Evolutionary conservation across 2,113 vertebrate species (phyloP), one percentile per base, ranked within the genome.

Genomic region (Microtus montanus): DNA sequence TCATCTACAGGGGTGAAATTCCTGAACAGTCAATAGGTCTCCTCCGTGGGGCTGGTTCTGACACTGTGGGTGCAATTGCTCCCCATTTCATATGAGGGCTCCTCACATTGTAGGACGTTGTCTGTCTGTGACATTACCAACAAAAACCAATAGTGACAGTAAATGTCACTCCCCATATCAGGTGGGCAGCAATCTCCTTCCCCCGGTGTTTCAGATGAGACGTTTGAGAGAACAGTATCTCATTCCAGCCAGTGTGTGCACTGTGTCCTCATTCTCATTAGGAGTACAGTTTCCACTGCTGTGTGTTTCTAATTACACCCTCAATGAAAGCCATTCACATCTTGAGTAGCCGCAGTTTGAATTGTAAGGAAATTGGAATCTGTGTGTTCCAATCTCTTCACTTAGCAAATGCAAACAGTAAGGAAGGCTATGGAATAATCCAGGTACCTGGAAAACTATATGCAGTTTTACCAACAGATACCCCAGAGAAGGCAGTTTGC

Each of bases 401-500:
- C 73, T 58, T 47, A 13, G 28, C 7, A 54, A 66, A 7, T 87
- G 30, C 28, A n/a, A 90, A 83, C 38, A 63, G 52, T 61, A 28
- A 89, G 47, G 41, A 7, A 2, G 1, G 7, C 7, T 41, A 20
- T 13, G 20, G 49, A 49, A 20, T 89, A 38, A 24, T 19, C 22
- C 41, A 79, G 64, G 13, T 3, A 63, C 47, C 52, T 8, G 52
- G 7, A 38, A 17, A 61, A 2, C 28, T 20, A 20, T 33, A 2
- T 7, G 4, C 20, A n/a, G 19, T 19, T 7, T 35, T 28, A 77
- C 10, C 22, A 30, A 12, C 3, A 26, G 9, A 28, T 9, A 4
- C 3, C 3, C 9, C 12, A 0, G 13, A 4, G 24, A 73, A 24
- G 30, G 4, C 1, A 10, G 22, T 33, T 91, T n/a, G 11, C 38